Base-by-base conservation (phyloP, 2,888 invertebrate genomes). In the Netelia fuscicornis region DNA sequence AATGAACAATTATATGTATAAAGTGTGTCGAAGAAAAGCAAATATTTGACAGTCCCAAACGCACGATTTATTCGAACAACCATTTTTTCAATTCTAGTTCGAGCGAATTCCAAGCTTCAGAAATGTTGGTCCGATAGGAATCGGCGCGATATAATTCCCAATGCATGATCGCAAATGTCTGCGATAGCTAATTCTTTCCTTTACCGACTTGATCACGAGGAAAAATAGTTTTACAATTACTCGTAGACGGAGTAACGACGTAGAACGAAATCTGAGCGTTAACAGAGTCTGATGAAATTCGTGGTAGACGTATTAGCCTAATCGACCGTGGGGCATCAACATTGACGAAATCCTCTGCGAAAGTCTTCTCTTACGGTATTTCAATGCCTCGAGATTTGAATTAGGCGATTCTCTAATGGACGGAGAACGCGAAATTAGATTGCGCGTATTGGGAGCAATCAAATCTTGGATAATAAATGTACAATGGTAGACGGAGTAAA, bases 401-500 rank as follows among this genome's bases (percentile, higher is more conserved):
- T 60, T 23, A 60, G 13, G 48, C 48, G 48, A 37, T 6, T 37
- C 37, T 48, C 48, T 48, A 13, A 48, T 13, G 48, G 48, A 9
- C 48, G 13, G 13, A 13, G 6, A 48, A 48, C n/a, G 23, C 48
- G 13, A 48, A 48, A 68, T 52, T 10, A 68, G 11, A 52, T 52
- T n/a, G 30, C 48, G 11, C 11, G 25, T 25, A 11, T 48, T 13
- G 25, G 13, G 74, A 64, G 30, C 52, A 30, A 64, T 64, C 52
- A 13, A 64, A 9, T 42, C 11, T 13, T 64, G 13, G 8, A 2
- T 37, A 64, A 64, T 52, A 20, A 75, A 64, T 20, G 20, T 64
- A 54, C 52, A 64, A 64, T 75, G 44, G 37, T 64, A 75, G n/a
- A 52, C n/a, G 37, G 37, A 37, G 37, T 37, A 37, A 30, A 11